These are phyloP conservation scores for Asbolus verrucosus DNA, from an alignment of 1,140 invertebrate genomes.

Conservation along the genomic window DNA sequence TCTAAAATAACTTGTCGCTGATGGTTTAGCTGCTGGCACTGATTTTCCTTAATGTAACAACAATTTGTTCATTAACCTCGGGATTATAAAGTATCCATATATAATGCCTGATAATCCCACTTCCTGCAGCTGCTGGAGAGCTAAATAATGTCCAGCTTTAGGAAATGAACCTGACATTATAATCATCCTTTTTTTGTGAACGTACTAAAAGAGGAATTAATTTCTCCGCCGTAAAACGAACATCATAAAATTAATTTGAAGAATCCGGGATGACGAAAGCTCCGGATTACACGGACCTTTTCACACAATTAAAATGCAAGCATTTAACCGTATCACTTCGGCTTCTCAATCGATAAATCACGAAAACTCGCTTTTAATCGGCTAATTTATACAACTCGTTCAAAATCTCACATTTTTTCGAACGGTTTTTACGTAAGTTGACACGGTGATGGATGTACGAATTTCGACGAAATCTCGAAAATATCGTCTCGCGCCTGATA, in stretches of 20 bases:
- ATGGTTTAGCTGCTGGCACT: no score
- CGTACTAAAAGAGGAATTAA: no score
- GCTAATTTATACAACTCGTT: constrained; percentile 24
- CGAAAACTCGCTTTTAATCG: constrained; percentile 42
- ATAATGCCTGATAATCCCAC: no score
- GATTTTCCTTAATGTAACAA: no score
- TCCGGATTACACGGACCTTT: background rate
- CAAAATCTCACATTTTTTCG: constrained; percentile 38
- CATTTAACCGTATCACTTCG: constrained; percentile 24
- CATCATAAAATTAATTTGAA: background rate
- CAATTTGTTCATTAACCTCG: no score
- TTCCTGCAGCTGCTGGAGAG: no score
- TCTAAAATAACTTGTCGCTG: no score
- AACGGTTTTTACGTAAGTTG: constrained; percentile 39
- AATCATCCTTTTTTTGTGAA: no score
- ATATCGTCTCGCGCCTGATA: constrained; percentile 48
- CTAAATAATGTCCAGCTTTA: no score
- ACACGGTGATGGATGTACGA: constrained; percentile 44
- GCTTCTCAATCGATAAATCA: constrained; percentile 42
- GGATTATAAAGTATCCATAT: no score
- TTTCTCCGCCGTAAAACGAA: no score
- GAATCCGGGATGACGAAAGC: constrained; percentile 1
- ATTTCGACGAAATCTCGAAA: constrained; percentile 50
- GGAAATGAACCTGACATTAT: no score
- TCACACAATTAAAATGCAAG: constrained; percentile 45